These are phyloP conservation scores for Oxyteleia sp. DNA, from an alignment of 2,888 invertebrate species.

Conservation along the genomic window DNA sequence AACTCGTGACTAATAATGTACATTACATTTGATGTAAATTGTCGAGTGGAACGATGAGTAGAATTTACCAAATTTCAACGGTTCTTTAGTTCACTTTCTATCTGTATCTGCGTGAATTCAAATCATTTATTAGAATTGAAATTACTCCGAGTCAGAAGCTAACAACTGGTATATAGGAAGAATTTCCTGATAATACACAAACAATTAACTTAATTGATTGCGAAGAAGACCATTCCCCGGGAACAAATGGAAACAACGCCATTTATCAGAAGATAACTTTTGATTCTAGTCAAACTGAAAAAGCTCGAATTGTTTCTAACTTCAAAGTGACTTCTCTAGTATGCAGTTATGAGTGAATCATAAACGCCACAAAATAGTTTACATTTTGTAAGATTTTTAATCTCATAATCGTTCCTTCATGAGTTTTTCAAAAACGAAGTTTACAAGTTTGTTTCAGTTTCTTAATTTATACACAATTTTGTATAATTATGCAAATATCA, in stretches of 20 bases:
- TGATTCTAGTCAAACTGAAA: constrained; percentile 6
- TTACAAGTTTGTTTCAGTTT: constrained; percentile 12
- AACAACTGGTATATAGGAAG: neutral
- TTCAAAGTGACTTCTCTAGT: constrained; percentile 15
- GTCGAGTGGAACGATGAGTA: neutral
- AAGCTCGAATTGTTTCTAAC: constrained; percentile 12
- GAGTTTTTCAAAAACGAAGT: neutral
- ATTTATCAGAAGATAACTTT: constrained; percentile 14
- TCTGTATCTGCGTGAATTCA: neutral
- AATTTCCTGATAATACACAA: neutral
- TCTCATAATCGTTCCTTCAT: neutral
- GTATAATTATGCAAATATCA: constrained; percentile 34
- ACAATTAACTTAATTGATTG: constrained; percentile 27
- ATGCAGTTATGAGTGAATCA: neutral
- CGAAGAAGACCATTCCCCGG: neutral
- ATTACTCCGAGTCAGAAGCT: neutral
- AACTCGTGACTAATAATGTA: neutral
- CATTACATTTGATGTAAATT: neutral
- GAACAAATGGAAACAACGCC: constrained; percentile 7
- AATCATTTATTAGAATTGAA: neutral
- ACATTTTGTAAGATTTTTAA: neutral
- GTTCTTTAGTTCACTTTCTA: neutral
- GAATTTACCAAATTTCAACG: neutral
- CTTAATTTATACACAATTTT: constrained; percentile 26
- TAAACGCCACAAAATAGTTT: neutral